Evolutionary conservation across 2,113 vertebrate genomes (phyloP).

Genomic region (Zingel zingel): DNA sequence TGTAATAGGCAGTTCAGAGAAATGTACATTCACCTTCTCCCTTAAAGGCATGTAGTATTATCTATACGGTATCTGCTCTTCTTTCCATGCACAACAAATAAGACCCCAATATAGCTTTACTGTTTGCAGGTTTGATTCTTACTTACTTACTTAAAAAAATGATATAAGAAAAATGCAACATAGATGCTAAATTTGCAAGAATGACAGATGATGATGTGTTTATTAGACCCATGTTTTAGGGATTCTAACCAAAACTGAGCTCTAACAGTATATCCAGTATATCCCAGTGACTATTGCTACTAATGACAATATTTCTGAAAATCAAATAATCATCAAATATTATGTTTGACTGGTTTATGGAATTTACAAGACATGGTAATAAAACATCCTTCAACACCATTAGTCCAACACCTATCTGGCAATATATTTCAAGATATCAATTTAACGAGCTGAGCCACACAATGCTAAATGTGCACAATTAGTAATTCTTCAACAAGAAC

Average conservation of each 20-base stretch:
- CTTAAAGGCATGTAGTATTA: background rate
- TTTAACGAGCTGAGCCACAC: constrained; percentile 8
- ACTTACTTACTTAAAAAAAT: background rate
- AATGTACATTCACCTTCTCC: constrained; percentile 22
- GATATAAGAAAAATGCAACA: background rate
- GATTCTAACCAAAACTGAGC: background rate
- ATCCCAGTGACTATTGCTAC: background rate
- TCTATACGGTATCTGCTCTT: background rate
- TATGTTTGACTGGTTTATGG: constrained; percentile 4
- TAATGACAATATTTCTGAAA: background rate
- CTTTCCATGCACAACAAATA: background rate
- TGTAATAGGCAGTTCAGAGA: constrained; percentile 32
- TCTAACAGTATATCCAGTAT: background rate
- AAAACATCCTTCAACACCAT: constrained; percentile 8
- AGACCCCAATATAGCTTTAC: background rate
- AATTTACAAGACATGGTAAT: constrained; percentile 2
- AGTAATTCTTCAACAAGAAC: background rate
- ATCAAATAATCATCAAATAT: background rate
- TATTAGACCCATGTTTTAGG: background rate
- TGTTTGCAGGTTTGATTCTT: background rate
- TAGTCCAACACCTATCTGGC: background rate
- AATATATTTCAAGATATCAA: background rate
- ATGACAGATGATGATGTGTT: background rate
- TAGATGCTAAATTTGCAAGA: background rate
- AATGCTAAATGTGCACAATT: constrained; percentile 1